phyloP scores from a whole-genome alignment of 2,113 vertebrate genomes.

The Dicaeum eximium region DNA sequence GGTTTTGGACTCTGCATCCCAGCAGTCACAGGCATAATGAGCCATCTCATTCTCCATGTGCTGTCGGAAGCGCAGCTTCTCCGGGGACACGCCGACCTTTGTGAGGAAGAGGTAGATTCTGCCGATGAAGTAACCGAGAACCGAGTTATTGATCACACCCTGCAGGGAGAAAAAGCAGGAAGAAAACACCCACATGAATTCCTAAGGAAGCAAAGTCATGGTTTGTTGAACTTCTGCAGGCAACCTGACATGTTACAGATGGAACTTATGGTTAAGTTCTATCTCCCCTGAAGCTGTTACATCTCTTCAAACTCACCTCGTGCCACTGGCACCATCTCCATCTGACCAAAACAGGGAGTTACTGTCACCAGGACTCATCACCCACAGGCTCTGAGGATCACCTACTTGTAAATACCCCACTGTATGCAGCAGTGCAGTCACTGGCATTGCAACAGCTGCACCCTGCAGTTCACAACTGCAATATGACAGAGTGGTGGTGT shows the following conservation, averaged over 20 bases:
- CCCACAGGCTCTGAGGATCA: not conserved
- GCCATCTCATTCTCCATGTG: slow-evolving; percentile 99
- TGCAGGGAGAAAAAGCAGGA: slow-evolving; percentile 37
- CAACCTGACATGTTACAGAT: rapidly evolving
- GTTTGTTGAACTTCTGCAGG: not conserved
- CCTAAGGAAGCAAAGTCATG: not conserved
- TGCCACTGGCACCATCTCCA: not conserved
- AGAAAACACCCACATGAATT: not conserved
- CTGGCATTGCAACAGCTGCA: not conserved
- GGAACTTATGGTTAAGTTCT: not conserved
- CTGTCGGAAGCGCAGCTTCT: slow-evolving; percentile 96
- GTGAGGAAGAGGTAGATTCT: slow-evolving; percentile 97
- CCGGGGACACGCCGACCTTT: slow-evolving; percentile 91
- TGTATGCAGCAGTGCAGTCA: not conserved
- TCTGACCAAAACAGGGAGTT: not conserved
- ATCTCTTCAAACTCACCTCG: not conserved
- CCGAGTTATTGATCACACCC: slow-evolving; percentile 97
- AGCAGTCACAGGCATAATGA: slow-evolving; percentile 98
- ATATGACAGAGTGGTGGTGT: not conserved
- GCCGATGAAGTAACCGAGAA: slow-evolving; percentile 97
- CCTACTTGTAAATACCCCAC: not conserved
- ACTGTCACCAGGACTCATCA: not conserved
- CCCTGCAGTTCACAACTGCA: not conserved
- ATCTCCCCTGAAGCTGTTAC: not conserved
- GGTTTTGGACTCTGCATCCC: slow-evolving; percentile 97